Evolutionary conservation across 2,113 vertebrate species (phyloP).

Genomic region (Limnothrissa miodon): DNA sequence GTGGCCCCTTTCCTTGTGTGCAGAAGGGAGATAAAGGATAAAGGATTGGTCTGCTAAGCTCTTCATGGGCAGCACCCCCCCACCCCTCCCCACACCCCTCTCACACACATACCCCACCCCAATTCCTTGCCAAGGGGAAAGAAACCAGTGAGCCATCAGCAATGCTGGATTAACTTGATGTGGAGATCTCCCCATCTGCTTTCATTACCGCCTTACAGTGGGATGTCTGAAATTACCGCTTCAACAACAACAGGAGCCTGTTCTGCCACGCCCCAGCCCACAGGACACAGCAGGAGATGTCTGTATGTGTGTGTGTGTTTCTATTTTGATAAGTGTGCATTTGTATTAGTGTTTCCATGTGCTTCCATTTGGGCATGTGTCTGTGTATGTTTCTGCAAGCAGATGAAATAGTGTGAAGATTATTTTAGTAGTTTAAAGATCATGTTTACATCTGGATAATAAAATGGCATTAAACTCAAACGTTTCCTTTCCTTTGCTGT

Average conservation of each 20-base stretch:
- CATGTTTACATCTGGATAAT: not conserved
- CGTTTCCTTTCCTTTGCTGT: not conserved
- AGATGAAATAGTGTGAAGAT: not conserved
- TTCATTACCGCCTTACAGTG: slow-evolving; percentile 67
- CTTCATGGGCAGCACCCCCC: slow-evolving; percentile 36
- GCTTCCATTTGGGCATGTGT: not conserved
- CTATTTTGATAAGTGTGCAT: not conserved
- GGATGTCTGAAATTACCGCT: slow-evolving; percentile 58
- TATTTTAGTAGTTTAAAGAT: not conserved
- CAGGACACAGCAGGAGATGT: not conserved
- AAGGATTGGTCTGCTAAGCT: slow-evolving; percentile 70
- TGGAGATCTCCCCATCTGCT: slow-evolving; percentile 65
- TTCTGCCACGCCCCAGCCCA: slow-evolving; percentile 10
- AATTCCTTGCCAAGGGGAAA: slow-evolving; percentile 20
- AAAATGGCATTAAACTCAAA: too few relatives aligned
- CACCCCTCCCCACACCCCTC: slow-evolving; percentile 39
- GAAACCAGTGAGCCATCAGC: slow-evolving; percentile 64
- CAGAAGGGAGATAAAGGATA: slow-evolving; percentile 73
- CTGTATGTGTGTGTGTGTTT: not conserved
- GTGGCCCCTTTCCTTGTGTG: slow-evolving; percentile 59
- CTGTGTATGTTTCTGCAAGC: not conserved
- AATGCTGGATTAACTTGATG: slow-evolving; percentile 64
- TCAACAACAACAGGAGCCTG: slow-evolving; percentile 58
- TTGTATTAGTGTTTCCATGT: not conserved
- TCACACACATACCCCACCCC: slow-evolving; percentile 36